phyloP scores from a whole-genome alignment of 2,888 invertebrate genomes.

The Acrocyrtus sp. region DNA sequence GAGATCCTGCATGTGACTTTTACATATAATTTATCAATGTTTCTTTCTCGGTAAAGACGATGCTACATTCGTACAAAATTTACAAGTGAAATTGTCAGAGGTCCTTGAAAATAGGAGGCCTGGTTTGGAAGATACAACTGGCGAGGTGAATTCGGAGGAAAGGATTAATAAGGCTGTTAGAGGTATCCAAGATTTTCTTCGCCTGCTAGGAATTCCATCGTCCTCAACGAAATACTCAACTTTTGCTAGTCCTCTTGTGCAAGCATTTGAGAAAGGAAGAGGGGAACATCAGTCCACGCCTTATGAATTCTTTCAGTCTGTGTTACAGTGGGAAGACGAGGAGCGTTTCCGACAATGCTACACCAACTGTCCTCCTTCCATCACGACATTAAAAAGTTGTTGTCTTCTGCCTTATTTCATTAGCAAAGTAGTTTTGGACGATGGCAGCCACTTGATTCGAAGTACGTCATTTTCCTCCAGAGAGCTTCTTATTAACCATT shows the following conservation, averaged over 20 bases:
- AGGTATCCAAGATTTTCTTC: constrained; percentile 39
- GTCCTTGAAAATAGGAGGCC: neutral
- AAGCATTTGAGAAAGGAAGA: constrained; percentile 12
- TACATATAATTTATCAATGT: no score
- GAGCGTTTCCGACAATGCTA: constrained; percentile 51
- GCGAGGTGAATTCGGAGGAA: no score
- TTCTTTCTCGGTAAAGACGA: no score
- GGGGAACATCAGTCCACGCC: neutral
- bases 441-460: constrained; percentile 36
- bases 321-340: constrained; percentile 55
- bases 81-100: no score
- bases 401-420: constrained; percentile 54
- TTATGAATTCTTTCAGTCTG: constrained; percentile 25
- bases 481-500: constrained; percentile 26
- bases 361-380: constrained; percentile 30
- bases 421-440: constrained; percentile 53
- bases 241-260: constrained; percentile 50
- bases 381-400: constrained; percentile 28
- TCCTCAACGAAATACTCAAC: constrained; percentile 27
- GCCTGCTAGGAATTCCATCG: constrained; percentile 15
- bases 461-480: constrained; percentile 36
- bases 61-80: no score
- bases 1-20: no score
- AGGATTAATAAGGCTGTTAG: constrained; percentile 3
- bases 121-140: neutral